Evolutionary conservation across 2,797 vertebrate genomes (phyloP), one percentile per base, ranked within the genome.

Genomic region (Lophotriccus pileatus): DNA sequence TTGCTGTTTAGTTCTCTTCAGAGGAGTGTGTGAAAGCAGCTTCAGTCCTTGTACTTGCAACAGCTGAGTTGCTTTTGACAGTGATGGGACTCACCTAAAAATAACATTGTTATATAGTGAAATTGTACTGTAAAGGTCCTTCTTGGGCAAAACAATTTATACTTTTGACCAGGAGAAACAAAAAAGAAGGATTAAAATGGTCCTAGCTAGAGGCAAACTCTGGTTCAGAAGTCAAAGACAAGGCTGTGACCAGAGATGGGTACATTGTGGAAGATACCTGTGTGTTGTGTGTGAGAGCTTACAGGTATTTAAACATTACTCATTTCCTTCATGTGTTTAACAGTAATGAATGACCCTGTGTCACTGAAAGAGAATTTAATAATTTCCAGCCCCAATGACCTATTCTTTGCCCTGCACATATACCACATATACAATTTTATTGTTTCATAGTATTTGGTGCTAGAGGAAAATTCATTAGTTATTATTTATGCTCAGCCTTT

Each of bases 291-390:
- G 9, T 37, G 22, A 50, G 12, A 9, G 24, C 39, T 41, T 50
- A 84, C 9, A 37, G n/a, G 24, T n/a, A 5, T 69, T 92, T 73
- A 73, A 91, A 59, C 6, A 66, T 39, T 13, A 39, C 4, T 46
- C 0, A 0, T 69, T 85, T 87, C 8, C 13, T 80, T 80, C 78
- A 20, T 32, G 12, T 60, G 7, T 62, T 72, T 1, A 3, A 66
- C 22, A 62, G 56, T 44, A 64, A 36, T 6, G 46, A 64, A 84
- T 17, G 12, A 75, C 22, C 12, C 55, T 80, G 14, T 36, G 7
- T 39, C 18, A 66, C 6, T 53, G 50, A 17, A 69, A 47, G 8
- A 68, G 7, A 81, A 60, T 75, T 64, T 47, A 60, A 47, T 62
- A 62, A 50, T 73, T 88, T 85, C 56, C 21, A 53, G 21, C 12